Evolutionary conservation across 1,140 invertebrate species (phyloP).

Genomic region (Helicorthomorpha holstii): DNA sequence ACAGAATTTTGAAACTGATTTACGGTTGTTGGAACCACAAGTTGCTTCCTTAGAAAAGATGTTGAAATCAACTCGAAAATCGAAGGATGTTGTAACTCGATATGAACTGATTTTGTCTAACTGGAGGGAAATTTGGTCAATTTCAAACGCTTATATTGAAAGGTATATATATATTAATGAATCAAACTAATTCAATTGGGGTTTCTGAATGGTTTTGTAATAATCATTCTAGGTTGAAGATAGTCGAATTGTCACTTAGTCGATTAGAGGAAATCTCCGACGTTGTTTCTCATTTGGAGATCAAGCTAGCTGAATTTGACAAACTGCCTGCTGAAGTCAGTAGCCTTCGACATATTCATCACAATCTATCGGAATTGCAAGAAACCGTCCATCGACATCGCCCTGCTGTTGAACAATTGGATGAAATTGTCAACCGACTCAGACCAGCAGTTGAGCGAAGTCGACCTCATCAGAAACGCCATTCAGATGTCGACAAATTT

Average conservation of each 20-base stretch:
- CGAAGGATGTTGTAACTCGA: constrained; percentile 67
- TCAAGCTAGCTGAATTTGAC: constrained; percentile 65
- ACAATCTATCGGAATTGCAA: constrained; percentile 44
- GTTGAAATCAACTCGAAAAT: constrained; percentile 49
- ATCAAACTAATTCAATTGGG: background rate
- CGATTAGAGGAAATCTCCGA: constrained; percentile 76
- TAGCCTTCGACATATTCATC: constrained; percentile 42
- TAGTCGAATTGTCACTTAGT: constrained; percentile 70
- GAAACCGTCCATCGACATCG: constrained; percentile 66
- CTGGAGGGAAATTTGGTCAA: constrained; percentile 77
- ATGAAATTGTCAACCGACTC: constrained; percentile 71
- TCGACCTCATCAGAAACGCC: constrained; percentile 43
- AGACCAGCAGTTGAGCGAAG: constrained; percentile 71
- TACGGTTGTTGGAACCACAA: constrained; percentile 22
- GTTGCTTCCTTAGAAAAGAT: constrained; percentile 48
- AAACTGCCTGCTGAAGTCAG: constrained; percentile 68
- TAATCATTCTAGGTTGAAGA: constrained; percentile 45
- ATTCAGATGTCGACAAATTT: constrained; percentile 74
- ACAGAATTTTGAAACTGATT: constrained; percentile 48
- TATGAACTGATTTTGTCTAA: constrained; percentile 69
- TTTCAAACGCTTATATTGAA: constrained; percentile 73
- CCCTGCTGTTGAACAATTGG: constrained; percentile 69
- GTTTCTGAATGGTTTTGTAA: background rate
- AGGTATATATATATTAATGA: constrained; percentile 21
- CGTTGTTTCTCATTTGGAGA: constrained; percentile 77